A percentile compares a stretch with the other conserved stretches of the same genome.
Evolutionary conservation across 2,113 vertebrate species (phyloP).

Genomic region (Carettochelys insculpta): DNA sequence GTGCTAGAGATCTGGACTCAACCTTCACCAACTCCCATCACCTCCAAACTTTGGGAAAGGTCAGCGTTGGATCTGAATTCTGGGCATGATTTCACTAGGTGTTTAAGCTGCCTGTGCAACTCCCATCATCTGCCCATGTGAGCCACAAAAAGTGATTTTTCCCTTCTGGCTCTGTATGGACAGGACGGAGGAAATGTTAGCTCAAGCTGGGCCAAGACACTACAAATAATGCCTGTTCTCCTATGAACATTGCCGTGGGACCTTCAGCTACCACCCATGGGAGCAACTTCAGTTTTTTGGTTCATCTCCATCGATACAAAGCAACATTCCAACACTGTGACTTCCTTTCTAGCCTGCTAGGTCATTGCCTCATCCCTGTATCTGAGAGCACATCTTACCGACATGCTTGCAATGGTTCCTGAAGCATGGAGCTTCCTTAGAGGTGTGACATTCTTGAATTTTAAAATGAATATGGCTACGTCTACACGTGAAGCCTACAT

Average conservation of each 20-base stretch:
- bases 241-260: background rate
- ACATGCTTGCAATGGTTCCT: background rate
- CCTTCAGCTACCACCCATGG: background rate
- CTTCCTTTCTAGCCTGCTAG: background rate
- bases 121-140: background rate
- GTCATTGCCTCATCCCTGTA: background rate
- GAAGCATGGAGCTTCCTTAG: background rate
- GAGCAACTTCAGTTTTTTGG: background rate
- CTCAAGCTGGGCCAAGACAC: background rate
- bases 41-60: background rate
- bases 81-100: background rate
- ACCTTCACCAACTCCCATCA: background rate
- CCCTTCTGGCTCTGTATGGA: background rate
- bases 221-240: background rate
- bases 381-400: background rate
- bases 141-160: background rate
- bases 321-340: background rate
- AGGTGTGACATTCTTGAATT: too few species aligned
- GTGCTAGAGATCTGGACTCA: background rate
- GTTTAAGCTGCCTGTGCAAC: background rate
- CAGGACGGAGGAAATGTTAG: background rate
- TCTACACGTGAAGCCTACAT: too few species aligned
- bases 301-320: background rate
- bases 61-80: background rate
- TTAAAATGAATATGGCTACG: too few species aligned